A percentile compares a stretch with the other conserved stretches of the same genome.
phyloP scores from a whole-genome alignment of 2,797 vertebrate genomes.

The Halcyon leucocephala region DNA sequence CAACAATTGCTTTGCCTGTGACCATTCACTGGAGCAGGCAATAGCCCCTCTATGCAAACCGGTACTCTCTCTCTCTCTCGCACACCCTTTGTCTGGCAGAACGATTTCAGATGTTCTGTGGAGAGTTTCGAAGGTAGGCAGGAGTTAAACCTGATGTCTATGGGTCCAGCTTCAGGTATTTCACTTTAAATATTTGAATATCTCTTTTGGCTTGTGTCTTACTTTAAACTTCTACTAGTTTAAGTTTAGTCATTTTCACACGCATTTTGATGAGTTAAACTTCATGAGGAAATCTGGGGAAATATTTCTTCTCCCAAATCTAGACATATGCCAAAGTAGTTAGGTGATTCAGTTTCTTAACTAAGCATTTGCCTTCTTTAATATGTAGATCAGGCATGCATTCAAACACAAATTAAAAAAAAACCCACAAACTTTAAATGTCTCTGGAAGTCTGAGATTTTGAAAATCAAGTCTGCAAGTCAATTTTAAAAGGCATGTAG shows the following conservation, averaged over 20 bases:
- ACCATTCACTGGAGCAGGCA: neutral
- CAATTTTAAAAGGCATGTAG: neutral
- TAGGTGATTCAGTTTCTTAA: constrained; percentile 37
- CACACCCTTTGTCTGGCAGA: neutral
- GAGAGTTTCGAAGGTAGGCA: neutral
- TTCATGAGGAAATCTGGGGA: neutral
- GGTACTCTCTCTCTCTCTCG: neutral
- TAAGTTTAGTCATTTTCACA: neutral
- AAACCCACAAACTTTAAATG: neutral
- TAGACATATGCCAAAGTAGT: neutral
- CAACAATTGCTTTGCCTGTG: neutral
- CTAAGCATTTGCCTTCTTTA: neutral
- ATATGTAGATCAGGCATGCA: neutral
- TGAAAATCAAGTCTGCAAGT: neutral
- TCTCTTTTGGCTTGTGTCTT: neutral
- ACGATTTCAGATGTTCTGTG: neutral
- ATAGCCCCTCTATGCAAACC: neutral
- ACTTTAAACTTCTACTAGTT: neutral
- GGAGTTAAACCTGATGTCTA: neutral
- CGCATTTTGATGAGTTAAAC: constrained; percentile 11
- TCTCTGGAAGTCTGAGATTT: neutral
- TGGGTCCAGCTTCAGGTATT: neutral
- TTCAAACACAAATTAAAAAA: neutral
- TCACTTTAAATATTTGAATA: neutral
- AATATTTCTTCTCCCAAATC: neutral